Base-by-base conservation (phyloP, 2,113 vertebrate genomes). In the Prolemur simus region DNA sequence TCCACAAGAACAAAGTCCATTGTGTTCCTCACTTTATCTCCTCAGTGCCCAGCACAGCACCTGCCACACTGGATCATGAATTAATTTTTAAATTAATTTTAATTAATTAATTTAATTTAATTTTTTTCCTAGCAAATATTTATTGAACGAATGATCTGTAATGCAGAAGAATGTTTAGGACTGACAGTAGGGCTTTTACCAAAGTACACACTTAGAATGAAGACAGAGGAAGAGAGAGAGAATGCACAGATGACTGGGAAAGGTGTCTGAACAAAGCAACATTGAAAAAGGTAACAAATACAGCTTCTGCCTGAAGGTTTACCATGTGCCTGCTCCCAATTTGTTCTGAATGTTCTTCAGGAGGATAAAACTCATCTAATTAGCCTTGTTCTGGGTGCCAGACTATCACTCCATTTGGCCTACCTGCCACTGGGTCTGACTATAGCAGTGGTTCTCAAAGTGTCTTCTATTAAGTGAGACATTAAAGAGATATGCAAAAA, bases 401-500 rank as follows among this genome's bases (percentile, higher is more conserved):
- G 29, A 88, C 39, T 68, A 52, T 32, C 52, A 58, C 21, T 83
- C 78, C 47, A 68, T 32, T n/a, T 89, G 84, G 74, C n/a, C 42
- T 66, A 60, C 52, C 49, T 54, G 80, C 47, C 37, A 32, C 49
- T 66, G 23, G 93, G 12, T 96, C 64, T 52, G n/a, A 92, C 69
- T 64, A 80, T 1, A 42, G 54, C 9, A 29, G 32, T 8, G 32
- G 37, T 64, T 92, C 58, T 82, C 56, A 49, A 69, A 80, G 49
- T 18, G 3, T 63, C 69, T 87, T 88, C 42, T 81, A 29, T 15
- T 63, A 90, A 84, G 18, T 8, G 69, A 87, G 66, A 42, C 29
- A 66, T 49, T 78, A 71, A 89, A 97, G 54, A 83, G 60, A 34
- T 73, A 32, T 68, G 27, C 56, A 87, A 92, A 96, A 95, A 54